phyloP scores from a whole-genome alignment of 1,140 invertebrate species.

The Rhyzopertha dominica region DNA sequence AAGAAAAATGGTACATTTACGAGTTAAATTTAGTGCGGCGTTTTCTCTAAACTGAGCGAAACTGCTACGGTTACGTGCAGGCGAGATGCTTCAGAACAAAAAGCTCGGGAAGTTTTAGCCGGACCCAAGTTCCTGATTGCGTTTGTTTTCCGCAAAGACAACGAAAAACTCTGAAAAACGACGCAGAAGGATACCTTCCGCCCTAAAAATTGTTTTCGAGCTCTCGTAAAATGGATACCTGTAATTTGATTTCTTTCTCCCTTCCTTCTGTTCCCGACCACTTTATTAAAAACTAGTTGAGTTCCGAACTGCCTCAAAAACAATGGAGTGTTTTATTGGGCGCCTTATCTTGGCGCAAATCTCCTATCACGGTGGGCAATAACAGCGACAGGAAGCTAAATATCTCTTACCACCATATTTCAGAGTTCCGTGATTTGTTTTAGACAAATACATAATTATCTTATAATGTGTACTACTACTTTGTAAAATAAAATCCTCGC shows the following conservation, averaged over 20 bases:
- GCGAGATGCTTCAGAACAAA: conserved; percentile 13
- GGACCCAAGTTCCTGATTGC: conserved; percentile 27
- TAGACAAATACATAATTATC: no score
- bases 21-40: conserved; percentile 21
- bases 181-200: conserved; percentile 12
- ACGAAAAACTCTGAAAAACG: conserved; percentile 17
- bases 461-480: no score
- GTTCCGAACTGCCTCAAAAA: no score
- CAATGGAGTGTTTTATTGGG: no score
- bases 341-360: no score
- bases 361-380: no score
- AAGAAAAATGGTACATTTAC: no score
- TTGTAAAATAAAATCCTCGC: no score
- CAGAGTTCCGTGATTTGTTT: no score
- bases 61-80: conserved; percentile 17
- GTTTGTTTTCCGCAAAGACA: conserved; percentile 28
- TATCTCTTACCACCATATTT: no score
- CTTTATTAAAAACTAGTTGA: conserved; percentile 1
- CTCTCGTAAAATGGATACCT: conserved; percentile 21
- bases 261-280: background rate
- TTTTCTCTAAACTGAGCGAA: conserved; percentile 20
- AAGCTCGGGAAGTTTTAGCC: conserved; percentile 20
- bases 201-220: conserved; percentile 22
- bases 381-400: no score
- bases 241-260: conserved; percentile 21